Evolutionary conservation across 2,888 invertebrate species (phyloP), one percentile per base, ranked within the genome.

Genomic region (Parthenolecanium corni): DNA sequence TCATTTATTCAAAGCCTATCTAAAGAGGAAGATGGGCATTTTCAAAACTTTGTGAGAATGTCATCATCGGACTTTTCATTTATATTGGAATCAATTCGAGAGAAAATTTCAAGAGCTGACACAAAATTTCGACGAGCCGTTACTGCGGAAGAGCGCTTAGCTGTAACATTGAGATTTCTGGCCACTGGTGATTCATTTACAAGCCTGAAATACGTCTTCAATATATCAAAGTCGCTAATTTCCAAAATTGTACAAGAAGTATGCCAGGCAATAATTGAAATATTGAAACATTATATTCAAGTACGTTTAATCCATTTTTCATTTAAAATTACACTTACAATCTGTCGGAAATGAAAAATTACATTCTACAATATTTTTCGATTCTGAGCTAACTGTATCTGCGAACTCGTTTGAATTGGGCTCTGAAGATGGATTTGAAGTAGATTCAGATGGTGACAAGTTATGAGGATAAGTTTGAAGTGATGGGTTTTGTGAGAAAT

Each of bases 171-270:
- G 47, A 38, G 67, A 53, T 67, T 65, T 64, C 44, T 66, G 16
- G 64, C 66, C 44, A 47, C 63, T 63, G 65, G 66, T 18, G 66
- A 67, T 57, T 67, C 64, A 38, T 67, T 52, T 57, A 57, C 42
- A 6, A 64, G 61, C 46, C 40, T 66, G n/a, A 64, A 54, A 44
- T 66, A 66, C 62, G 51, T 66, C 44, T 67, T 67, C 25, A 66
- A 53, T 40, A 65, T 66, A 57, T 65, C 65, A 16, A 66, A 66
- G 49, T 64, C 64, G 62, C 42, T 42, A 40, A 66, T 66, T 47
- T 66, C 65, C 20, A 31, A 25, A 36, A 49, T 66, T 18, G 31
- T 66, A 31, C 65, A 66, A 23, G 53, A 56, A 58, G 67, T 67
- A n/a, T 64, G 66, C 42, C 64, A 67, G 53, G 67, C 65, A 23